Evolutionary conservation across 1,140 invertebrate species (phyloP).

Genomic region (Drosophila santomea): DNA sequence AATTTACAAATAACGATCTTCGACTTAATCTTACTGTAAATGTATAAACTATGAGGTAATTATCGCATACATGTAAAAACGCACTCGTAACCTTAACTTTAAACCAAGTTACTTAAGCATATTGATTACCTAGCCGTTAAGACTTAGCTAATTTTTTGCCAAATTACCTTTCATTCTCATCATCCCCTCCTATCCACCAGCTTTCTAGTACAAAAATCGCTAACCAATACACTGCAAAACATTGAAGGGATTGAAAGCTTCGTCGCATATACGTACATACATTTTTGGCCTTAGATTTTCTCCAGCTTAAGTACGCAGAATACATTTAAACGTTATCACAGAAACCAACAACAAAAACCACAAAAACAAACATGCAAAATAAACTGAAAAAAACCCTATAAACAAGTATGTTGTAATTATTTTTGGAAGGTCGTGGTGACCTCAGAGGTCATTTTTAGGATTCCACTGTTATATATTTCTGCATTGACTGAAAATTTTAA

Average conservation of each 20-base stretch:
- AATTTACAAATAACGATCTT: constrained; percentile 29
- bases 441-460: neutral
- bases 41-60: constrained; percentile 68
- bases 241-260: constrained; percentile 44
- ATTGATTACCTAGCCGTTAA: constrained; percentile 68
- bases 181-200: constrained; percentile 25
- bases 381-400: constrained; percentile 61
- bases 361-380: constrained; percentile 52
- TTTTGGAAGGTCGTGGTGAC: neutral
- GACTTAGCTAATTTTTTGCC: constrained; percentile 78
- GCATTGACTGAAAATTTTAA: too few species aligned
- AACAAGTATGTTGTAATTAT: constrained; percentile 34
- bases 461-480: too few species aligned
- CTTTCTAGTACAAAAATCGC: constrained; percentile 76
- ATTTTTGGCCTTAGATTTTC: constrained; percentile 78
- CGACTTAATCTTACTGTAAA: constrained; percentile 58
- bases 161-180: constrained; percentile 60
- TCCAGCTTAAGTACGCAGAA: constrained; percentile 69
- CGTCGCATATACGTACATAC: constrained; percentile 72
- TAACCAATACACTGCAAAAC: constrained; percentile 58
- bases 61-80: constrained; percentile 53
- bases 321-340: constrained; percentile 55
- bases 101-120: constrained; percentile 64
- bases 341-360: constrained; percentile 51
- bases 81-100: constrained; percentile 54